Conservation (phyloP, 2,113 vertebrate genomes). For the Tamias sibiricus region DNA sequence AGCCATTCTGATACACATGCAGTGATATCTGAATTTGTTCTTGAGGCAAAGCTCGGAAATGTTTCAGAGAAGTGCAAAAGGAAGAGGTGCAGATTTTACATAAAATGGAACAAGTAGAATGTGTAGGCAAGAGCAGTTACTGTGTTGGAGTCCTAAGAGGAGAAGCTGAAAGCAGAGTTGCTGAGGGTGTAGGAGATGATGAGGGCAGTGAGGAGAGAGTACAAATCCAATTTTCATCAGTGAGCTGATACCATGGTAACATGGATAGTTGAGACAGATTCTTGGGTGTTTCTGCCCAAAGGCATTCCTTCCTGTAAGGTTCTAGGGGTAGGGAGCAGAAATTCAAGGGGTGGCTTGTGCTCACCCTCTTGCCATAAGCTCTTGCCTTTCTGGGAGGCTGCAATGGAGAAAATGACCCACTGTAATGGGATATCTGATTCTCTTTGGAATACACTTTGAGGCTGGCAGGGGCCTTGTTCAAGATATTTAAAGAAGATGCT, state of each 20-base stretch:
- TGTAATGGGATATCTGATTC: conserved; percentile 52
- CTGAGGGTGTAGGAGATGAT: neutral
- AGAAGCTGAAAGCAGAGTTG: conserved; percentile 34
- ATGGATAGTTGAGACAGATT: neutral
- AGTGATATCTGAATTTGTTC: conserved; percentile 15
- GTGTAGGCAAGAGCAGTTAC: neutral
- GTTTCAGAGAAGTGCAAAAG: neutral
- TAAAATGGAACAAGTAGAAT: neutral
- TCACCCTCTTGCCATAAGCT: conserved; percentile 4
- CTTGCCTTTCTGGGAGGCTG: conserved; percentile 47
- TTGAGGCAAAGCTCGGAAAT: neutral
- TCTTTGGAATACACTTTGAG: conserved; percentile 53
- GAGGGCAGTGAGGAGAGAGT: neutral
- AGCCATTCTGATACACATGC: neutral
- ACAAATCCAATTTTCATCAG: neutral
- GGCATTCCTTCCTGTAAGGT: neutral
- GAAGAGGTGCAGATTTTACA: neutral
- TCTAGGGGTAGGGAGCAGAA: neutral
- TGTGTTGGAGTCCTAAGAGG: neutral
- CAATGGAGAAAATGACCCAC: neutral
- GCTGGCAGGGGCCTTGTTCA: conserved; percentile 39
- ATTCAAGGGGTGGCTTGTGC: neutral
- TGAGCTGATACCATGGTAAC: neutral
- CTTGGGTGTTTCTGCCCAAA: conserved; percentile 16
- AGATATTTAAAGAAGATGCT: conserved; percentile 74